phyloP scores from a whole-genome alignment of 2,888 invertebrate species.

The Zootermopsis nevadensis region DNA sequence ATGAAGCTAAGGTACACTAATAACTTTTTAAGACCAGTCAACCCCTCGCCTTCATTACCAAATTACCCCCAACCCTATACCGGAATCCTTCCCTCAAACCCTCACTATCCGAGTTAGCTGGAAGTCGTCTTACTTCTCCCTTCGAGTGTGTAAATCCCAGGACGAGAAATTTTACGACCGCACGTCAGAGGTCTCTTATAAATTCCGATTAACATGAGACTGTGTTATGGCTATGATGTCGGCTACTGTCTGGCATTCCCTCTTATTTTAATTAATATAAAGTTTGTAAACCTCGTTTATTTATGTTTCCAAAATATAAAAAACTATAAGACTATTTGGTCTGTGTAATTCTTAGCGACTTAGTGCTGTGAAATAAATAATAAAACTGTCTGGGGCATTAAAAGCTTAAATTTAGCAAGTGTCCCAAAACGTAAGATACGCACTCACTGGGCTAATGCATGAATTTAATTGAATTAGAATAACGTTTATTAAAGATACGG shows the following conservation, averaged over 20 bases:
- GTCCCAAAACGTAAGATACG: no score
- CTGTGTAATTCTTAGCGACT: no score
- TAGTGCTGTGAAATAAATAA: no score
- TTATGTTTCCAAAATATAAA: no score
- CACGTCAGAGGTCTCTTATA: slow-evolving; percentile 29
- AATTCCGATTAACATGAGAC: slow-evolving; percentile 32
- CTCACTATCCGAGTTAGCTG: neutral
- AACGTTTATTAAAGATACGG: no score
- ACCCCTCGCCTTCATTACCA: slow-evolving; percentile 48
- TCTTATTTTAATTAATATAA: neutral
- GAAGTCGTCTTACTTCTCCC: slow-evolving; percentile 23
- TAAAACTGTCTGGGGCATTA: no score
- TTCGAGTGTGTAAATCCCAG: slow-evolving; percentile 8
- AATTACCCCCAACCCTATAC: slow-evolving; percentile 44
- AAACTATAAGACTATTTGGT: no score
- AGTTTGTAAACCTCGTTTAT: neutral
- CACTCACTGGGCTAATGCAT: no score
- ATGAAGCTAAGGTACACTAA: slow-evolving; percentile 42
- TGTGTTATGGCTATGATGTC: neutral
- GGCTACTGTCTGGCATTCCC: neutral
- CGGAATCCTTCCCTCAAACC: neutral
- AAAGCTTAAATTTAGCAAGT: no score
- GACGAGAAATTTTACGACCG: slow-evolving; percentile 42
- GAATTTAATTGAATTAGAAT: no score
- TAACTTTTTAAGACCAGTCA: slow-evolving; percentile 50